A percentile compares a stretch with the other conserved stretches of the same genome.
Evolutionary conservation across 1,140 invertebrate genomes (phyloP).

Genomic region (Manduca sexta): DNA sequence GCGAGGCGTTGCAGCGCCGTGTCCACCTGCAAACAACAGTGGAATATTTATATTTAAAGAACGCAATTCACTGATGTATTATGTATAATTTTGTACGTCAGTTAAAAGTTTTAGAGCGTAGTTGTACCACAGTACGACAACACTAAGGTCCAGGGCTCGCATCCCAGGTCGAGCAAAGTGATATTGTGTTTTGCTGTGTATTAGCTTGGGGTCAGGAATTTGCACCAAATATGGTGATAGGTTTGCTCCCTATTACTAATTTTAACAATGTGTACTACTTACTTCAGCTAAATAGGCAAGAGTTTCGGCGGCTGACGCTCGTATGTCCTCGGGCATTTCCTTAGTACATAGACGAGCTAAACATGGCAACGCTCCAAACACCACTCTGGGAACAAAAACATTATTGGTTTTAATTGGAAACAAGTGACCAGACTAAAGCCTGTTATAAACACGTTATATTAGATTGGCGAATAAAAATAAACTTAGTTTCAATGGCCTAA

Average conservation of each 20-base stretch:
- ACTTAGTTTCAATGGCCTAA: too few relatives aligned
- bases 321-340: constrained; percentile 84
- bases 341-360: constrained; percentile 88
- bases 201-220: neutral
- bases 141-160: too few relatives aligned
- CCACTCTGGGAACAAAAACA: constrained; percentile 72
- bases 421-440: too few relatives aligned
- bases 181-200: neutral
- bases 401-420: neutral
- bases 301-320: constrained; percentile 89
- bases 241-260: neutral
- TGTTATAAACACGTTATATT: too few relatives aligned
- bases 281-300: constrained; percentile 93
- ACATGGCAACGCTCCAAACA: constrained; percentile 87
- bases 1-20: constrained; percentile 89
- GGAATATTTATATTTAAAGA: too few relatives aligned
- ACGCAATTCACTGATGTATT: too few relatives aligned
- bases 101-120: too few relatives aligned
- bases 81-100: too few relatives aligned
- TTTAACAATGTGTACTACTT: neutral
- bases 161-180: too few relatives aligned
- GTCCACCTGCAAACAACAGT: constrained; percentile 81
- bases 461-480: too few relatives aligned
- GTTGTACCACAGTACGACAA: too few relatives aligned
- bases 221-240: neutral